These are phyloP conservation scores for Tetheella fluctuosa DNA, from an alignment of 2,888 invertebrate genomes.

Conservation along the genomic window DNA sequence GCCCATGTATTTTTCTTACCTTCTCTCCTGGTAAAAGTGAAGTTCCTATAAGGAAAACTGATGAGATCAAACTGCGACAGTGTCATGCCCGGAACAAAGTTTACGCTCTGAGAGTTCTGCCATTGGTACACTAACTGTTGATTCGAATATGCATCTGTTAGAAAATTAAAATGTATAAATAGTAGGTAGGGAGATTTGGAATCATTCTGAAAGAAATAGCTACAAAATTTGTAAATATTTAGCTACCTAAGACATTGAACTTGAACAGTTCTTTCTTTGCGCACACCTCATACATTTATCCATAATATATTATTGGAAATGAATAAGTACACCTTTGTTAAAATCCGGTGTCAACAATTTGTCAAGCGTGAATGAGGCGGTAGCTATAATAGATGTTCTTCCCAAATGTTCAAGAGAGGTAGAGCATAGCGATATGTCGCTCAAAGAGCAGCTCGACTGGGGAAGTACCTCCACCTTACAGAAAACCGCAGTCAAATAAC, in stretches of 20 bases:
- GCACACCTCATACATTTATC: too few relatives aligned
- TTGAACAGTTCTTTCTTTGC: too few relatives aligned
- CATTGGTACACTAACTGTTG: conserved; percentile 94
- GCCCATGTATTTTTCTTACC: conserved; percentile 70
- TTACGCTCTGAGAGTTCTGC: conserved; percentile 92
- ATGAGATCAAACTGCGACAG: conserved; percentile 97
- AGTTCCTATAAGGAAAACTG: conserved; percentile 92
- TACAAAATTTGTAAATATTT: too few relatives aligned
- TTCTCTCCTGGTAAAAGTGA: conserved; percentile 91
- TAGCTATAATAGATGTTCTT: background rate
- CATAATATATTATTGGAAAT: background rate
- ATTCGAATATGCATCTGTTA: conserved; percentile 93
- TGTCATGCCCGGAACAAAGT: conserved; percentile 95
- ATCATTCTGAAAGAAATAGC: too few relatives aligned
- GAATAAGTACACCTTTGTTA: background rate
- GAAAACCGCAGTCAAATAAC: too few relatives aligned
- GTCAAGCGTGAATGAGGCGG: conserved; percentile 4
- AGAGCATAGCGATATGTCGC: too few relatives aligned
- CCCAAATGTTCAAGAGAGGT: too few relatives aligned
- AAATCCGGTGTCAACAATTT: background rate
- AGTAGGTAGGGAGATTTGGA: too few relatives aligned
- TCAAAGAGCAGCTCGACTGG: too few relatives aligned
- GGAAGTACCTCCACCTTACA: too few relatives aligned
- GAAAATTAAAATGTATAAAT: conserved; percentile 22
- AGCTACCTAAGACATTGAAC: too few relatives aligned